These are phyloP conservation scores for Plusia festucae DNA, from an alignment of 2,888 invertebrate species.

Conservation along the genomic window DNA sequence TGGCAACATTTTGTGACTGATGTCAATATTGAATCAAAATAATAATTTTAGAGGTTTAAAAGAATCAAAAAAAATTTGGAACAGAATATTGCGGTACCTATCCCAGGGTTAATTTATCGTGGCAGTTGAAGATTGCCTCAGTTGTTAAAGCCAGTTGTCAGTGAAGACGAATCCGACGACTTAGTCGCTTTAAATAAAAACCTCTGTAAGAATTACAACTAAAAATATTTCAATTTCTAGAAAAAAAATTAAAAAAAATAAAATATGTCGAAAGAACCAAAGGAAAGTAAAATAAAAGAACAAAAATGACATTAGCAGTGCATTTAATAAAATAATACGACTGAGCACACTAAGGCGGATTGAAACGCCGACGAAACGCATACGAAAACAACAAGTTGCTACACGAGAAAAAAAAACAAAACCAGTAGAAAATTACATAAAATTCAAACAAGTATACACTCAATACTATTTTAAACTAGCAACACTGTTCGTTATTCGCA, in stretches of 20 bases:
- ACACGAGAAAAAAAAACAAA: constrained; percentile 35
- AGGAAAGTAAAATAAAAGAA: constrained; percentile 65
- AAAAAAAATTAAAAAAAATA: constrained; percentile 3
- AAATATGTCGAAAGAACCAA: constrained; percentile 45
- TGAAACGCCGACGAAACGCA: constrained; percentile 52
- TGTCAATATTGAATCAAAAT: no score
- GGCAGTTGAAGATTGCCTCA: no score
- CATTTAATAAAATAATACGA: constrained; percentile 82
- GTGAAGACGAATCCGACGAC: no score
- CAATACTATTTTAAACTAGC: constrained; percentile 30
- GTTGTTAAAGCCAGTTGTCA: no score
- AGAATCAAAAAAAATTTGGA: no score
- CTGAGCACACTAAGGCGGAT: constrained; percentile 78
- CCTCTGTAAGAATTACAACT: no score
- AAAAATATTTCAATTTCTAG: no score
- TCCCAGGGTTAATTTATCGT: no score
- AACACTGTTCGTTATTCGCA: constrained; percentile 12
- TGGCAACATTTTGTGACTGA: no score
- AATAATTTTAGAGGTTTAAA: no score
- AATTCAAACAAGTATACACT: constrained; percentile 38
- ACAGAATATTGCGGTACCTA: no score
- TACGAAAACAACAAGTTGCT: constrained; percentile 34
- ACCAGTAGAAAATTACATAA: constrained; percentile 38
- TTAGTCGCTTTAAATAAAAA: no score
- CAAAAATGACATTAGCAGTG: constrained; percentile 79